Conservation (phyloP, 2,888 invertebrate genomes). For the Artemia sinica region DNA sequence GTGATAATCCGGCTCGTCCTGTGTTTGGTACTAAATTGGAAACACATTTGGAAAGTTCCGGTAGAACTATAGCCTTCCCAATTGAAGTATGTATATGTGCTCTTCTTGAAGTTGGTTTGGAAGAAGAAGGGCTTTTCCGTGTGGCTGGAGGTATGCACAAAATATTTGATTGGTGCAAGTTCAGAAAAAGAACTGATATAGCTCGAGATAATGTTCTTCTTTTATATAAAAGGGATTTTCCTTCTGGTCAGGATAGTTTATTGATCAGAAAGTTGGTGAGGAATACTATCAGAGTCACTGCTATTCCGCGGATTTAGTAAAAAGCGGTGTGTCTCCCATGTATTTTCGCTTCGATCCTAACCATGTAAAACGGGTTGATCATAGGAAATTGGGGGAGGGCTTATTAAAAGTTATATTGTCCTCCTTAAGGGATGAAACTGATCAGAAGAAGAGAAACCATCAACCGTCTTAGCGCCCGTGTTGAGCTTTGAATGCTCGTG, state of each 20-base stretch:
- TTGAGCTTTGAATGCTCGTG: too few species aligned
- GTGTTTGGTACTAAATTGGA: conserved; percentile 69
- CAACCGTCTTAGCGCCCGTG: too few species aligned
- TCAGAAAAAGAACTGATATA: conserved; percentile 14
- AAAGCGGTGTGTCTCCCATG: too few species aligned
- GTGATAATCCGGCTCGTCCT: conserved; percentile 57
- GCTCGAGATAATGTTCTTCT: conserved; percentile 5
- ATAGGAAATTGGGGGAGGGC: too few species aligned
- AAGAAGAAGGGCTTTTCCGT: conserved; percentile 81
- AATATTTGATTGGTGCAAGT: background rate
- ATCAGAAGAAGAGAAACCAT: too few species aligned
- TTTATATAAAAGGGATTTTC: conserved; percentile 14
- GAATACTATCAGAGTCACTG: too few species aligned
- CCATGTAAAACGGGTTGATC: too few species aligned
- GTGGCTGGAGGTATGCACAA: conserved; percentile 53
- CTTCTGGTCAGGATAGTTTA: conserved; percentile 17
- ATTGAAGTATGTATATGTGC: conserved; percentile 76
- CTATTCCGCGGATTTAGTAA: too few species aligned
- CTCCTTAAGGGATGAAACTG: too few species aligned
- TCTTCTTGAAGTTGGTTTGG: conserved; percentile 58
- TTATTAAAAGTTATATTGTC: too few species aligned
- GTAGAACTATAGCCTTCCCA: conserved; percentile 67
- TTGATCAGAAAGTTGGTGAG: background rate
- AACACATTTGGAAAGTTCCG: conserved; percentile 66
- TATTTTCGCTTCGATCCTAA: too few species aligned